Base-by-base conservation (phyloP, 2,113 vertebrate genomes). In the Syngnathus floridae region DNA sequence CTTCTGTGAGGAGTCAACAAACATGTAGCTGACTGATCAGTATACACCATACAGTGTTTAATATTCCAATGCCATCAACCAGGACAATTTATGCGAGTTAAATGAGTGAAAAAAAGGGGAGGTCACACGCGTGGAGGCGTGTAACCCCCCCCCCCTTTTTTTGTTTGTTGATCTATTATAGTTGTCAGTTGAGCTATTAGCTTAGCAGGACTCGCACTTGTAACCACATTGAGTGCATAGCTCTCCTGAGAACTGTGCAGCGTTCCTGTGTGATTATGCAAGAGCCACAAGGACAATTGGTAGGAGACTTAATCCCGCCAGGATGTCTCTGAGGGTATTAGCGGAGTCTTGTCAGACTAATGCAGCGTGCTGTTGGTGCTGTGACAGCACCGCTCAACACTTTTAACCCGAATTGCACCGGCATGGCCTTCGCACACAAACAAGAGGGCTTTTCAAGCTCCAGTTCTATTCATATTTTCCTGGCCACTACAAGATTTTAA, bases 1-100 rank as follows among this genome's bases (percentile, higher is more conserved):
- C 78, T 98, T 99, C 97, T 99, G 84, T 21, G 43, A 48, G 26
- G 1, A 60, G 61, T 58, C 63, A 79, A 79, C 13, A 22, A 80
- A 76, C 17, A 40, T 7, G 35, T 10, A 37, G 73, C 65, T 0
- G 55, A 64, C 9, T 35, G 36, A 0, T 9, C 8, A 8, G 14
- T 46, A 46, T 46, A 7, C 43, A 41, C 26, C 26, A 26, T 26
- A 31, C 26, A 31, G 26, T 41, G 5, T 51, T 51, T 21, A 1
- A 51, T 51, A 3, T 21, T 51, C 19, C 7, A 21, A n/a, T 2
- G 19, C 48, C 19, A n/a, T 51, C 48, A 51, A 10, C 8, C 19
- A 4, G 46, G 17, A 46, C 43, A 13, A 0, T 45, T 13, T 12
- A 45, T 45, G 43, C 14, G 43, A 16, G 43, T 46, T 46, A 46